phyloP scores from a whole-genome alignment of 2,113 vertebrate genomes.

The Scatophagus argus region DNA sequence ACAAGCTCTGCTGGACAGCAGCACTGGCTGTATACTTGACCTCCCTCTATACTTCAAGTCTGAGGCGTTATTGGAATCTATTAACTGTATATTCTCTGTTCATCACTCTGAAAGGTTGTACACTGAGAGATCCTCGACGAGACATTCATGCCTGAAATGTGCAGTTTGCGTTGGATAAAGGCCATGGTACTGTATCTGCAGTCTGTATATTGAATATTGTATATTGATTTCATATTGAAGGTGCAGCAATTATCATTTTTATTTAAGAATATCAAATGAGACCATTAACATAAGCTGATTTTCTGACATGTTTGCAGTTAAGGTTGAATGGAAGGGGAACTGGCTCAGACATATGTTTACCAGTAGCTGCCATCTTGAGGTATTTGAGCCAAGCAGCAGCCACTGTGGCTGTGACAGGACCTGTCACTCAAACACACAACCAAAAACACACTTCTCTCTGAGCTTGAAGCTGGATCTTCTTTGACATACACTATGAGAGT shows the following conservation, averaged over 20 bases:
- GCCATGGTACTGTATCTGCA: background rate
- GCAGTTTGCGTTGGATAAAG: background rate
- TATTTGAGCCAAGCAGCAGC: background rate
- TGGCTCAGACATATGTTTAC: background rate
- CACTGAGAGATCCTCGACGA: background rate
- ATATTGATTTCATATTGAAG: background rate
- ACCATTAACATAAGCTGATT: background rate
- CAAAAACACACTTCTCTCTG: background rate
- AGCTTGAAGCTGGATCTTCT: background rate
- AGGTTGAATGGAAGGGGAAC: too few relatives aligned
- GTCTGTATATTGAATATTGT: background rate
- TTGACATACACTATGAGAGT: too few relatives aligned
- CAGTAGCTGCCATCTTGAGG: background rate
- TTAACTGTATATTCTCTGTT: slow-evolving; percentile 1
- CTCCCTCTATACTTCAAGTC: slow-evolving; percentile 18
- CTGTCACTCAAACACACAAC: background rate
- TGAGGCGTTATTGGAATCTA: slow-evolving; percentile 10
- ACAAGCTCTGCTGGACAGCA: slow-evolving; percentile 42
- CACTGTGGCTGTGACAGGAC: background rate
- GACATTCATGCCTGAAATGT: background rate
- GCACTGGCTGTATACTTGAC: slow-evolving; percentile 31
- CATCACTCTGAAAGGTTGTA: slow-evolving; percentile 1
- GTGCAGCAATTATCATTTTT: background rate
- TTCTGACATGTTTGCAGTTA: background rate
- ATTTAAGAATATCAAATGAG: background rate